Evolutionary conservation across 2,888 invertebrate species (phyloP).

Genomic region (Platynereis dumerilii): DNA sequence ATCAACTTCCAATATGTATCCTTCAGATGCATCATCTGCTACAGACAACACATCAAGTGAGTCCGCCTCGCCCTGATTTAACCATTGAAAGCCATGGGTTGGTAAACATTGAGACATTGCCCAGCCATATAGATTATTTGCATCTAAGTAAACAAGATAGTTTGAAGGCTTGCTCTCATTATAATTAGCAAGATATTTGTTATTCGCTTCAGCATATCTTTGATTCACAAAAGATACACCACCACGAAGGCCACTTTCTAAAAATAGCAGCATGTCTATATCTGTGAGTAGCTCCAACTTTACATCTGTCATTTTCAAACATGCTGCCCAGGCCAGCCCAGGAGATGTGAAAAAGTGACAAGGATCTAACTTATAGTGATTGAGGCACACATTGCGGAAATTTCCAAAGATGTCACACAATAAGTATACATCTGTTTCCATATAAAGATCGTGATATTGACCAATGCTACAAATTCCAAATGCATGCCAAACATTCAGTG

Average conservation of each 20-base stretch:
- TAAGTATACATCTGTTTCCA: background rate
- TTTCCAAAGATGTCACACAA: background rate
- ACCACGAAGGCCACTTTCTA: conserved; percentile 30
- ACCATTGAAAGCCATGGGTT: background rate
- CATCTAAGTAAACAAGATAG: too few species aligned
- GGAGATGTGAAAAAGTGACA: too few species aligned
- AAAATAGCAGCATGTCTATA: conserved; percentile 43
- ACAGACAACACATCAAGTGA: background rate
- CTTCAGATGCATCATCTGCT: conserved; percentile 31
- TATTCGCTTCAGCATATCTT: too few species aligned
- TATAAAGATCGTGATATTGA: conserved; percentile 37
- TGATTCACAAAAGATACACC: background rate
- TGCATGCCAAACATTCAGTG: conserved; percentile 34
- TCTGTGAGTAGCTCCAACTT: conserved; percentile 43
- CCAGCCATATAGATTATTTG: background rate
- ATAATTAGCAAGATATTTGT: too few species aligned
- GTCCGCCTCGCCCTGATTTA: background rate
- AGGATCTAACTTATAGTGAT: too few species aligned
- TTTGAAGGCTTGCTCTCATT: too few species aligned
- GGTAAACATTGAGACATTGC: background rate
- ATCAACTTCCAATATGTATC: conserved; percentile 63
- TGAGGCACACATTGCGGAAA: background rate
- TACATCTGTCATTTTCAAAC: conserved; percentile 40
- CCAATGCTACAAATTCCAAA: conserved; percentile 18
- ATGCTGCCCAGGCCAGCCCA: too few species aligned